These are phyloP conservation scores for Whitmania pigra DNA, from an alignment of 1,140 invertebrate genomes.

Conservation along the genomic window DNA sequence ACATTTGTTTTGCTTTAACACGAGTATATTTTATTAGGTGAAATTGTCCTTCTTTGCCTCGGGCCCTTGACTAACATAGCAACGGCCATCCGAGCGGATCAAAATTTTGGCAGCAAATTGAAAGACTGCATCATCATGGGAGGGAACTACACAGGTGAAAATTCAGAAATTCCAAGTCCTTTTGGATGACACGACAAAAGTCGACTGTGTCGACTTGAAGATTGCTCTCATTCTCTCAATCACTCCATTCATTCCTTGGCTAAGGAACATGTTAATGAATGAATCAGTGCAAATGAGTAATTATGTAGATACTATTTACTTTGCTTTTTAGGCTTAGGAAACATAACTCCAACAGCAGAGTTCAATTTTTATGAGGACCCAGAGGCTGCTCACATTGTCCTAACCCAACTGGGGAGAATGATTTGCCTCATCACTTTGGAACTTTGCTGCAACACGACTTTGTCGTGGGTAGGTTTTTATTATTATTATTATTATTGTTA, in stretches of 20 bases:
- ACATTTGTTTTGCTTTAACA: no score
- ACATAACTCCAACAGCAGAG: constrained; percentile 55
- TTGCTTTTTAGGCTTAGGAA: constrained; percentile 50
- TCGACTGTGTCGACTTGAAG: no score
- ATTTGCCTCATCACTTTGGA: constrained; percentile 21
- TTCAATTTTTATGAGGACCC: constrained; percentile 68
- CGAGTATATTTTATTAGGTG: constrained; percentile 27
- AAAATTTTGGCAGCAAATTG: constrained; percentile 49
- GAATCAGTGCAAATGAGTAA: no score
- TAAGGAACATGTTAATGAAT: no score
- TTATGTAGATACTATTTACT: no score
- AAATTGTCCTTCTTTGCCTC: constrained; percentile 49
- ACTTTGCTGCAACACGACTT: constrained; percentile 11
- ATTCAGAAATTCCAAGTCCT: neutral
- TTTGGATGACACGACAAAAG: no score
- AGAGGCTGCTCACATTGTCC: constrained; percentile 52
- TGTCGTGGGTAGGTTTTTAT: constrained; percentile 9
- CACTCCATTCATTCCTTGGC: neutral
- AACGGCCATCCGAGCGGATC: constrained; percentile 54
- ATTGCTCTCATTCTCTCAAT: neutral
- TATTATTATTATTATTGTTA: no score
- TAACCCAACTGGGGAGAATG: constrained; percentile 12
- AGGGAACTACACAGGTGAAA: constrained; percentile 49
- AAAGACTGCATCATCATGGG: constrained; percentile 61
- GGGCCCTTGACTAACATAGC: constrained; percentile 66